phyloP scores from a whole-genome alignment of 92 coral and sea anemone species.

The Umimayanthus kanabou region DNA sequence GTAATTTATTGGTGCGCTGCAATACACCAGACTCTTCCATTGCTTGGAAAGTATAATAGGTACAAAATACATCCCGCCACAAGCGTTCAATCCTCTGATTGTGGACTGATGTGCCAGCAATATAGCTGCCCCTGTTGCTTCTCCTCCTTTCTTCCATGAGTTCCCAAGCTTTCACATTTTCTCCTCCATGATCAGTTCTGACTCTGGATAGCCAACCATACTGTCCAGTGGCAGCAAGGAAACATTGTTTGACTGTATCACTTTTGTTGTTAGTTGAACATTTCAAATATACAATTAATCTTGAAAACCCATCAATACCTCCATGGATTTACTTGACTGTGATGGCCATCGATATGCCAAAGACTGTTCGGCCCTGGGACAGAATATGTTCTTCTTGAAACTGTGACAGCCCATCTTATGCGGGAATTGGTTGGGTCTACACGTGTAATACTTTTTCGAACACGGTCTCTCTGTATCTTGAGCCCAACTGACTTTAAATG shows the following conservation, averaged over 20 bases:
- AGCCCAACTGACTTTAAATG: constrained; percentile 60
- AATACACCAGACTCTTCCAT: constrained; percentile 25
- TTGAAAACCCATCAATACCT: constrained; percentile 44
- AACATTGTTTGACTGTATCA: constrained; percentile 13
- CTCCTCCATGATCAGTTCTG: constrained; percentile 49
- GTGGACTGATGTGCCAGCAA: constrained; percentile 42
- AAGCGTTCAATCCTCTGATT: constrained; percentile 59
- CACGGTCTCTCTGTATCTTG: constrained; percentile 61
- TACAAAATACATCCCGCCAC: constrained; percentile 51
- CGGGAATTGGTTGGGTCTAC: constrained; percentile 56
- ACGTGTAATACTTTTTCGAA: constrained; percentile 51
- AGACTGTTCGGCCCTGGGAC: constrained; percentile 60
- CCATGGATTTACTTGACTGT: constrained; percentile 49
- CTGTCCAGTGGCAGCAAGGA: constrained; percentile 15
- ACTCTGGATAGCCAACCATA: constrained; percentile 49
- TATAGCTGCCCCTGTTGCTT: constrained; percentile 41
- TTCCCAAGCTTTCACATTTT: constrained; percentile 44
- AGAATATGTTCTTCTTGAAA: constrained; percentile 53
- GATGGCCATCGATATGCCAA: constrained; percentile 57
- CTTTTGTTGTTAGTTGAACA: constrained; percentile 46
- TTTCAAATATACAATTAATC: constrained; percentile 43
- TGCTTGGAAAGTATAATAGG: constrained; percentile 25
- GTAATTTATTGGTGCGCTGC: constrained; percentile 42
- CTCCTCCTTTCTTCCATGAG: constrained; percentile 52
- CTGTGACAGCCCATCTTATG: constrained; percentile 56